Conservation (phyloP, 1,140 invertebrate species). For the Euborellia annulipes region DNA sequence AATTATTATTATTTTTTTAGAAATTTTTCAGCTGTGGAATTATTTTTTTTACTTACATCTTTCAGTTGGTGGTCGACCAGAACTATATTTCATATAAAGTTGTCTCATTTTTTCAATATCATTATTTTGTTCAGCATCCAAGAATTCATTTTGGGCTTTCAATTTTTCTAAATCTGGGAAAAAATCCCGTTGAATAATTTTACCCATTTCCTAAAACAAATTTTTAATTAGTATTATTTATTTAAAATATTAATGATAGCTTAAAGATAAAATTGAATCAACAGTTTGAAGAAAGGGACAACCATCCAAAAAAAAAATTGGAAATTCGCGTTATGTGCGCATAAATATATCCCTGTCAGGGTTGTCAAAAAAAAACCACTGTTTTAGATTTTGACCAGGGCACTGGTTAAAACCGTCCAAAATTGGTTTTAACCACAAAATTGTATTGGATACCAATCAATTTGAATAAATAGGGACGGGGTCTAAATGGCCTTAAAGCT, state of each 20-base stretch:
- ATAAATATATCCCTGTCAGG: no score
- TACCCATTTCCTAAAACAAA: conserved; percentile 55
- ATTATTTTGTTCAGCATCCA: conserved; percentile 79
- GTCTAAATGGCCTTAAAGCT: no score
- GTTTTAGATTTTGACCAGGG: no score
- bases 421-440: no score
- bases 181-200: conserved; percentile 94
- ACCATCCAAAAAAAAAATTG: conserved; percentile 3
- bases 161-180: conserved; percentile 90
- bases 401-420: no score
- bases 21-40: background rate
- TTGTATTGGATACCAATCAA: no score
- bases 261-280: conserved; percentile 4
- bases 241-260: background rate
- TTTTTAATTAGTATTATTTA: background rate
- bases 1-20: conserved; percentile 13
- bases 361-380: no score
- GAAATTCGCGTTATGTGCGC: background rate
- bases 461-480: no score
- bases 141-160: conserved; percentile 81
- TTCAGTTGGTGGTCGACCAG: conserved; percentile 39
- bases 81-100: conserved; percentile 74
- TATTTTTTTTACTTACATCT: conserved; percentile 39
- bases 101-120: conserved; percentile 74
- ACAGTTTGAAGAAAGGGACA: background rate